Percentiles rank a stretch among this genome's conserved stretches.
These are phyloP conservation scores for Barypeithes pellucidus DNA, from an alignment of 2,888 invertebrate genomes.

Conservation along the genomic window DNA sequence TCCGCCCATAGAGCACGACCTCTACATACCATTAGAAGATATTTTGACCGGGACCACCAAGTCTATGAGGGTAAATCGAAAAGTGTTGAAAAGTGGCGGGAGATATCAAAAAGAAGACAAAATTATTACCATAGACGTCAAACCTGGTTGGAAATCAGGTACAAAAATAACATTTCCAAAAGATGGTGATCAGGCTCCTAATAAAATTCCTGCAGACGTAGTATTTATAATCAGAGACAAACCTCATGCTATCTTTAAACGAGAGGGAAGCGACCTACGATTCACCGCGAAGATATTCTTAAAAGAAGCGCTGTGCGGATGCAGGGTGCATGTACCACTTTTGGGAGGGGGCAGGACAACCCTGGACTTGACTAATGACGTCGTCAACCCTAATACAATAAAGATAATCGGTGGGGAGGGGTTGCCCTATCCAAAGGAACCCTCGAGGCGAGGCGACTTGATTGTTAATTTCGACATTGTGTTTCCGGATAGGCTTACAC, in stretches of 20 bases:
- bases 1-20: slow-evolving; percentile 90
- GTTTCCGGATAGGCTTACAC: slow-evolving; percentile 80
- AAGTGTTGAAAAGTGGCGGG: slow-evolving; percentile 86
- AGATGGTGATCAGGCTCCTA: slow-evolving; percentile 93
- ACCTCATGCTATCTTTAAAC: slow-evolving; percentile 87
- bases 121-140: slow-evolving; percentile 91
- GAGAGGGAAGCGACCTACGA: slow-evolving; percentile 93
- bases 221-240: slow-evolving; percentile 96
- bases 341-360: slow-evolving; percentile 78
- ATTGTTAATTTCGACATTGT: slow-evolving; percentile 93
- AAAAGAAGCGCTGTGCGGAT: slow-evolving; percentile 92
- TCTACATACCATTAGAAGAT: slow-evolving; percentile 93
- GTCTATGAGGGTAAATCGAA: slow-evolving; percentile 96
- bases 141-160: slow-evolving; percentile 97
- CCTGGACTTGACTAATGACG: slow-evolving; percentile 82
- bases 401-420: slow-evolving; percentile 89
- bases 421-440: slow-evolving; percentile 93
- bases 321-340: slow-evolving; percentile 87
- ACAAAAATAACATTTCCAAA: slow-evolving; percentile 96
- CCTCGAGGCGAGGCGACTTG: slow-evolving; percentile 89
- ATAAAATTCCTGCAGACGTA: slow-evolving; percentile 94
- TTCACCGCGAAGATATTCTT: slow-evolving; percentile 88
- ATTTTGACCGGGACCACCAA: slow-evolving; percentile 88
- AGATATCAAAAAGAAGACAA: slow-evolving; percentile 90
- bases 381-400: slow-evolving; percentile 88